Base-by-base conservation (phyloP, 2,888 invertebrate species). In the Brassicogethes aeneus region DNA sequence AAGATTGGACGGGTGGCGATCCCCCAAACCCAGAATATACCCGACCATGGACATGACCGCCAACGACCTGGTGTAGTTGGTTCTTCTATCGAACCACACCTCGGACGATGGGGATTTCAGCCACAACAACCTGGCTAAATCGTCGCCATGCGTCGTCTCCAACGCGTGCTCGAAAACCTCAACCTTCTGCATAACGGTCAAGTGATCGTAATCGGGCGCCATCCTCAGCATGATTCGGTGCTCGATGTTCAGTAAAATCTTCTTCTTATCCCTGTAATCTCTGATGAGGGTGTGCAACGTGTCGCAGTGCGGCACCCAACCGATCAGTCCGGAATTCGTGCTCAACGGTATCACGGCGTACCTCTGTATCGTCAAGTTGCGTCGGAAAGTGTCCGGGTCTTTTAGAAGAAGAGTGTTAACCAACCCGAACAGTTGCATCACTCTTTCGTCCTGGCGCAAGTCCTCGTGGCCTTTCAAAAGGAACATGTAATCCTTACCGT, bases 31-130 rank as follows among this genome's bases (percentile, higher is more conserved):
- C 23, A 62, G 51, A 56, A 99, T 94, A 65, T 99, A 99, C 2
- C 89, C 99, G 37, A 88, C 89, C 95, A 99, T 99, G 40, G 96
- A 97, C 99, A 99, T 99, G 41, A 96, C 96, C 29, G 99, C 97
- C 46, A 99, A 72, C 0, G 96, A 97, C 40, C 99, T 79, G 0
- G 97, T 97, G 71, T 97, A 99, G 71, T 99, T 99, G 10, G 97
- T 99, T 39, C 99, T 77, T 0, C 99, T 78, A 68, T 99, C 97
- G 68, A 99, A 99, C 99, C 99, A 99, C 15, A 93, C 90, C 69
- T 97, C 95, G 0, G 93, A 93, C 0, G 88, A 88, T 0, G 97
- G 97, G 53, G 94, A 94, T 70, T 99, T 99, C 15, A 97, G 75
- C 99, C 99, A 99, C 1, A 99, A 72, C 16, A 99, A 74, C 50